Evolutionary conservation across 2,797 vertebrate genomes (phyloP).

Genomic region (Phrynocephalus forsythii): DNA sequence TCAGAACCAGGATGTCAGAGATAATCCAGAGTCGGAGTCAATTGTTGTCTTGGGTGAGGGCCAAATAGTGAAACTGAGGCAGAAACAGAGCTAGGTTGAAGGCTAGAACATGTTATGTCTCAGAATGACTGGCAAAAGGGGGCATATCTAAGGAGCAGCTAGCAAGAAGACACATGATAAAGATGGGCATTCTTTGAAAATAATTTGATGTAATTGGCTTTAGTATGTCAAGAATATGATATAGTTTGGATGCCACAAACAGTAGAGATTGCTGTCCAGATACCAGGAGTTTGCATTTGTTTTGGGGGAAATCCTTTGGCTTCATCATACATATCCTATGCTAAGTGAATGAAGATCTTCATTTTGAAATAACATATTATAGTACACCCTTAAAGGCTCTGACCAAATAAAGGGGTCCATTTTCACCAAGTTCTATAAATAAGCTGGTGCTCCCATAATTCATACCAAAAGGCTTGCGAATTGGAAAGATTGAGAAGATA

Average conservation of each 20-base stretch:
- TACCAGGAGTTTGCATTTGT: neutral
- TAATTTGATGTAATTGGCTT: neutral
- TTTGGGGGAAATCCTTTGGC: neutral
- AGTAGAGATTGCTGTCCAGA: neutral
- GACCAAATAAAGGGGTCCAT: neutral
- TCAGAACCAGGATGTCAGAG: slow-evolving; percentile 25
- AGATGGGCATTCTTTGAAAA: neutral
- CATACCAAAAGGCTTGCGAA: neutral
- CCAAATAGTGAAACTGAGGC: slow-evolving; percentile 29
- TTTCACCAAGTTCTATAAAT: neutral
- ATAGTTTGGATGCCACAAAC: neutral
- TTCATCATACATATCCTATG: neutral
- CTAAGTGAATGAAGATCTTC: neutral
- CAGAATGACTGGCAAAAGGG: neutral
- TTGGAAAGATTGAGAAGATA: neutral
- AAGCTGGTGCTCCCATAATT: neutral
- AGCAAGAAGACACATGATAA: neutral
- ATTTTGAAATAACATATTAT: neutral
- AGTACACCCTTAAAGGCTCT: neutral
- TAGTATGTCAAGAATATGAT: neutral
- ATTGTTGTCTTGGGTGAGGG: slow-evolving; percentile 24
- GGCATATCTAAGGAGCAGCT: neutral
- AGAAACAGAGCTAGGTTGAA: slow-evolving; percentile 2
- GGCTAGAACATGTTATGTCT: neutral
- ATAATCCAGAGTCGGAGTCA: slow-evolving; percentile 33